Evolutionary conservation across 2,113 vertebrate species (phyloP), one percentile per base, ranked within the genome.

Genomic region (Azemiops feae): DNA sequence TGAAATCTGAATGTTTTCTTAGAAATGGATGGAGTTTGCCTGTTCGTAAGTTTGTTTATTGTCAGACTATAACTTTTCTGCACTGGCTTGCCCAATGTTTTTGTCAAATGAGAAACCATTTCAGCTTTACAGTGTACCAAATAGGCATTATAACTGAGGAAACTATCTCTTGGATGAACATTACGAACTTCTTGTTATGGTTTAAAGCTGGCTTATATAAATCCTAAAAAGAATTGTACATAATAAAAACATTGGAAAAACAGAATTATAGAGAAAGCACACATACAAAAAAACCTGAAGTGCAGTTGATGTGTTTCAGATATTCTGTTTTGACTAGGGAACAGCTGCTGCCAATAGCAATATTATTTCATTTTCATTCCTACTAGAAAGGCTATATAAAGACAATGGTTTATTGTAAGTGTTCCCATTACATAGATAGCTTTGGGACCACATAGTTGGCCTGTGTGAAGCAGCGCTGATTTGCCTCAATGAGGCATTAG

Each of bases 291-390:
- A 30, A 86, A 50, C 27, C 30, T 23, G 0, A 85, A 4, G 87
- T 95, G 94, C 93, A 90, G 88, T 54, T 2, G 0, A 14, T 92
- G 57, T 89, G 27, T 86, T 90, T 92, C 88, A 69, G 92, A 92
- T 94, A 95, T 93, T 95, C 88, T 89, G 92, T 94, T 50, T 52
- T 93, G 92, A 94, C 91, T 92, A 53, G 85, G 94, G 94, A 95
- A 93, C 89, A 60, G 1, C 92, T 93, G 30, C 91, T 85, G 91
- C 95, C 93, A 94, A 93, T 92, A 92, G 93, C 93, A 92, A 87
- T 96, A 93, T 91, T 54, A 89, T 2, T 92, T 88, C 89, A 93
- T 96, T 96, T 96, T 88, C 86, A 93, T 95, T 95, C 96, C 96
- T 96, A 89, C 94, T 94, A 95, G 95, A 95, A 96, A 91, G 94